Evolutionary conservation across 2,888 invertebrate genomes (phyloP).

Genomic region (Lycophotia porphyrea): DNA sequence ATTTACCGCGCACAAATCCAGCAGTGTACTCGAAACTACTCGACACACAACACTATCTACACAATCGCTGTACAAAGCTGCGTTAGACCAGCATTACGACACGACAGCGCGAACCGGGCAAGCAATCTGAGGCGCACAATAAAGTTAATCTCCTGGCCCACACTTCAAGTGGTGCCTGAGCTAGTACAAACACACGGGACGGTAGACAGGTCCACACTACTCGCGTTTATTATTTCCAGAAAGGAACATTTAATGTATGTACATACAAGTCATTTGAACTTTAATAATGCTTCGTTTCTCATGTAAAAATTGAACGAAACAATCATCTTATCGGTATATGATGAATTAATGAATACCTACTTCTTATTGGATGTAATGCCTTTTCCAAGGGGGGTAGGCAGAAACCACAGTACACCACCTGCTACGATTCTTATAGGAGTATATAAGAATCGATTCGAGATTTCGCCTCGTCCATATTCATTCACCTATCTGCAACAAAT

Average conservation of each 20-base stretch:
- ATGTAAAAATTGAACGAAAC: background rate
- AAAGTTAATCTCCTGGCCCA: constrained; percentile 82
- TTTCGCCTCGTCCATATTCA: too few relatives aligned
- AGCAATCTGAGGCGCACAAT: constrained; percentile 78
- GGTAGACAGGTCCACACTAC: constrained; percentile 13
- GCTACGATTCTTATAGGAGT: too few relatives aligned
- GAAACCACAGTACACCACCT: too few relatives aligned
- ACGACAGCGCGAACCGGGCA: constrained; percentile 52
- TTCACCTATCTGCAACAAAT: too few relatives aligned
- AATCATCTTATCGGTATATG: background rate
- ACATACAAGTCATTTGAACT: constrained; percentile 12
- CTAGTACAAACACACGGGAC: constrained; percentile 49
- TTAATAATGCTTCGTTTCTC: constrained; percentile 20
- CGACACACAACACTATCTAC: constrained; percentile 33
- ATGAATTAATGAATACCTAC: too few relatives aligned
- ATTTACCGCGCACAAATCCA: constrained; percentile 14
- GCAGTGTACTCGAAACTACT: constrained; percentile 13
- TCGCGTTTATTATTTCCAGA: constrained; percentile 33
- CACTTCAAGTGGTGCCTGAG: constrained; percentile 66
- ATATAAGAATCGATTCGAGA: too few relatives aligned
- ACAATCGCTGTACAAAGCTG: constrained; percentile 64
- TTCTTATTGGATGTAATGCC: background rate
- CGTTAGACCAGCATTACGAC: constrained; percentile 53
- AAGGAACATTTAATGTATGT: constrained; percentile 18
- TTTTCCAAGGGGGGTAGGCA: too few relatives aligned